These are phyloP conservation scores for Phoenoteleia sp. DNA, from an alignment of 2,888 invertebrate genomes.

Conservation along the genomic window DNA sequence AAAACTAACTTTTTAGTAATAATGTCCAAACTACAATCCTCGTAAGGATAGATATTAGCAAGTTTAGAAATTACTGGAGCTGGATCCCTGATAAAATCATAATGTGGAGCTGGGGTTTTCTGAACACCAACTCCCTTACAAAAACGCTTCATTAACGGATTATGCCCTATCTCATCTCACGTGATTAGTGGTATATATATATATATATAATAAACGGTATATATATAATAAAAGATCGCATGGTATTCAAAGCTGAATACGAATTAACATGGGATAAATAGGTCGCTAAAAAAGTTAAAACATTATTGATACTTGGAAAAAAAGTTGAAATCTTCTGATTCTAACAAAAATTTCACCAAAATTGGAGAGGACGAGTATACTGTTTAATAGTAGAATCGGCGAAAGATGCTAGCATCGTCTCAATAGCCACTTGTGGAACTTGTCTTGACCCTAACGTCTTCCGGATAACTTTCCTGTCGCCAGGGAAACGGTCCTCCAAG, in stretches of 20 bases:
- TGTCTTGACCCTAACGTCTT: slow-evolving; percentile 5
- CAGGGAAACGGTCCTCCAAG: slow-evolving; percentile 75
- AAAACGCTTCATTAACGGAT: slow-evolving; percentile 52
- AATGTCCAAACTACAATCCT: not conserved
- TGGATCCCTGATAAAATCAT: slow-evolving; percentile 72
- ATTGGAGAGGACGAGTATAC: slow-evolving; percentile 42
- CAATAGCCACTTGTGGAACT: not conserved
- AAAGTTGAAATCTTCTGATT: slow-evolving; percentile 1
- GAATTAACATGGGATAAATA: no score
- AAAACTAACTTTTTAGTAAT: slow-evolving; percentile 24
- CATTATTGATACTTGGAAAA: not conserved
- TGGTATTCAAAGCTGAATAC: no score
- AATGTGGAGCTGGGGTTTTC: slow-evolving; percentile 65
- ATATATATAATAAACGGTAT: no score
- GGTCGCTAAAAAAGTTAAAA: slow-evolving; percentile 44
- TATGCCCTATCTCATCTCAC: slow-evolving; percentile 39
- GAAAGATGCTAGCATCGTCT: slow-evolving; percentile 32
- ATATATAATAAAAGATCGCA: no score
- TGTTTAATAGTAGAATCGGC: slow-evolving; percentile 54
- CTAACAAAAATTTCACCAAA: slow-evolving; percentile 54
- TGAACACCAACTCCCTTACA: slow-evolving; percentile 43
- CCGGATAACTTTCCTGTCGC: slow-evolving; percentile 77
- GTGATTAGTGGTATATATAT: no score
- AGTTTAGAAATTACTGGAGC: slow-evolving; percentile 69
- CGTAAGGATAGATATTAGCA: not conserved